Percentiles rank a stretch among this genome's conserved stretches.
Conservation (phyloP, 2,888 invertebrate species). For the Mimachlamys varia region DNA sequence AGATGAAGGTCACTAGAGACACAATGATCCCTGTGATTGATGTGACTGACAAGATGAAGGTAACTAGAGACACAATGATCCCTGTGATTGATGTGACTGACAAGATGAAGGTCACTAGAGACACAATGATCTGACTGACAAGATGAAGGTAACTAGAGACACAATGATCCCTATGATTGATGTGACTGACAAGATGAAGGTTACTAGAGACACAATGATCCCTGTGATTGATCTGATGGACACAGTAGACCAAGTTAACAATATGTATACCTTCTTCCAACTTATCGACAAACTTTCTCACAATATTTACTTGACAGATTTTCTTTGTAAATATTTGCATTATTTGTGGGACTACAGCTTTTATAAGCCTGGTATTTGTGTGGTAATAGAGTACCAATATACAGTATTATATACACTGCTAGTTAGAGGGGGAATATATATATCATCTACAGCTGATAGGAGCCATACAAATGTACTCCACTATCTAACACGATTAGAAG, state of each 20-base stretch:
- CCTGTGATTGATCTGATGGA: background rate
- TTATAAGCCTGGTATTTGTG: background rate
- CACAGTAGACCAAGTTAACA: background rate
- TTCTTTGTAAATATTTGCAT: constrained; percentile 11
- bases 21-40: background rate
- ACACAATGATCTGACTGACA: background rate
- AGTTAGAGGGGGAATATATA: background rate
- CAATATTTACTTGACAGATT: background rate
- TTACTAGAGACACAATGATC: too few species aligned
- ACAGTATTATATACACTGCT: background rate
- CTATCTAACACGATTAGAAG: background rate
- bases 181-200: background rate
- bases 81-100: background rate
- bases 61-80: background rate
- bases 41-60: background rate
- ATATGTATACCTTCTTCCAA: background rate
- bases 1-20: too few species aligned
- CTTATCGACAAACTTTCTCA: background rate
- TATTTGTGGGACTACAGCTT: background rate
- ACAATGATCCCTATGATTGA: background rate
- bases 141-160: too few species aligned
- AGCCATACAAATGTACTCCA: background rate
- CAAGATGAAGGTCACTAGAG: background rate
- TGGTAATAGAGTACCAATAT: background rate
- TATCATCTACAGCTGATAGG: background rate